Percentiles rank a stretch among this genome's conserved stretches.
Evolutionary conservation across 2,113 vertebrate species (phyloP).

Genomic region (Panthera leo): DNA sequence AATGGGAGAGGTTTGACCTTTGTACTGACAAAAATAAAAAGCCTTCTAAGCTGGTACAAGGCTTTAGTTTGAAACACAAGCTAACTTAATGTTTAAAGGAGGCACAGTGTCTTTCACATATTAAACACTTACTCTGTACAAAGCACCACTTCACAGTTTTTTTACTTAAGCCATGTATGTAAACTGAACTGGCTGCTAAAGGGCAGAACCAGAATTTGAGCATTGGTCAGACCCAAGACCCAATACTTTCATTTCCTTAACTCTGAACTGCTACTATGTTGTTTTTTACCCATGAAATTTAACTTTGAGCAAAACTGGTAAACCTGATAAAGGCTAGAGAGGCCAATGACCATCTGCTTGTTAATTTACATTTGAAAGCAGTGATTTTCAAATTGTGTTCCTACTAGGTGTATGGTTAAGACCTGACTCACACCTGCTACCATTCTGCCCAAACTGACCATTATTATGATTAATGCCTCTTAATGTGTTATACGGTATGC

Average conservation of each 20-base stretch:
- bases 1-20: neutral
- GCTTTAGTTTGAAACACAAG: slow-evolving; percentile 1
- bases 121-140: neutral
- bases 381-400: neutral
- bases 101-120: neutral
- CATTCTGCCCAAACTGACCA: neutral
- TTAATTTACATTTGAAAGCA: neutral
- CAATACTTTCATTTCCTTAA: too few relatives aligned
- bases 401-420: neutral
- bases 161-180: neutral
- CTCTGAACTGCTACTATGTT: neutral
- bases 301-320: neutral
- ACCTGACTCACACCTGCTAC: neutral
- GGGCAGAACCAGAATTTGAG: neutral
- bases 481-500: neutral
- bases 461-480: neutral
- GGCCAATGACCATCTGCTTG: neutral
- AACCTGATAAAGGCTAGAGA: neutral
- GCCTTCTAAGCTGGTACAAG: neutral
- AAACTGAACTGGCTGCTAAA: neutral
- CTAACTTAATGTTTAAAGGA: neutral
- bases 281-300: neutral
- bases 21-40: neutral
- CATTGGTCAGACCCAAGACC: neutral
- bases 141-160: neutral